These are phyloP conservation scores for Platygyra sinensis DNA, from an alignment of 64 coral and sea anemone genomes.

Conservation along the genomic window DNA sequence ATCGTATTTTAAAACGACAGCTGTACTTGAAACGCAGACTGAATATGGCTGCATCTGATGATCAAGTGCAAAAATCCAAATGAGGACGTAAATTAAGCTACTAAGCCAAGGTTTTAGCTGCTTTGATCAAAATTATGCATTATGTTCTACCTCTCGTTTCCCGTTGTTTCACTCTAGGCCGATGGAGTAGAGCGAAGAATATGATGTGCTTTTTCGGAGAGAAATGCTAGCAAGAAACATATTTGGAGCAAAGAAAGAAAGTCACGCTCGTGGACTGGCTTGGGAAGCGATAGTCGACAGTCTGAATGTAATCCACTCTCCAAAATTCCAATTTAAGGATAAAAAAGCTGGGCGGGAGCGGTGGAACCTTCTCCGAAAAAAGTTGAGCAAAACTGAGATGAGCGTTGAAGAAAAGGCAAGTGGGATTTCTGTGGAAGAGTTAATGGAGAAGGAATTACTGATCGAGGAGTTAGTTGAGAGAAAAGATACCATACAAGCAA, in stretches of 20 bases:
- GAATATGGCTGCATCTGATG: slow-evolving; percentile 43
- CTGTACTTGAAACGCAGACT: slow-evolving; percentile 15
- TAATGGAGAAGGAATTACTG: slow-evolving; percentile 61
- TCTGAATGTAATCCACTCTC: slow-evolving; percentile 54
- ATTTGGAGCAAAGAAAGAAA: slow-evolving; percentile 51
- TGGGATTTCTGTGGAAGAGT: neutral
- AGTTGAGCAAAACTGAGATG: slow-evolving; percentile 46
- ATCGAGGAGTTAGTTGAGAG: slow-evolving; percentile 59
- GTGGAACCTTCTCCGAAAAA: slow-evolving; percentile 48
- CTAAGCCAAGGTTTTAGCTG: too few relatives aligned
- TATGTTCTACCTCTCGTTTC: slow-evolving; percentile 41
- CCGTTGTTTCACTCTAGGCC: slow-evolving; percentile 42
- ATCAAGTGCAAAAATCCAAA: slow-evolving; percentile 49
- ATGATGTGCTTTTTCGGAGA: slow-evolving; percentile 39
- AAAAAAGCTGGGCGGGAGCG: slow-evolving; percentile 2
- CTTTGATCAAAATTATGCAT: slow-evolving; percentile 41
- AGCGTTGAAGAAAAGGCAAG: too few relatives aligned
- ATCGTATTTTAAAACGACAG: slow-evolving; percentile 48
- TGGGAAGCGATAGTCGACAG: slow-evolving; percentile 38
- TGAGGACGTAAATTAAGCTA: neutral
- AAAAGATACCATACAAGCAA: slow-evolving; percentile 23
- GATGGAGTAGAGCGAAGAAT: slow-evolving; percentile 39
- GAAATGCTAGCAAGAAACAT: slow-evolving; percentile 53
- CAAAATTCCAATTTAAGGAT: slow-evolving; percentile 48
- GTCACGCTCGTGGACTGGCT: slow-evolving; percentile 53